Evolutionary conservation across 53 echinoderm and acorn worm species (phyloP).

Genomic region (Crossaster papposus): DNA sequence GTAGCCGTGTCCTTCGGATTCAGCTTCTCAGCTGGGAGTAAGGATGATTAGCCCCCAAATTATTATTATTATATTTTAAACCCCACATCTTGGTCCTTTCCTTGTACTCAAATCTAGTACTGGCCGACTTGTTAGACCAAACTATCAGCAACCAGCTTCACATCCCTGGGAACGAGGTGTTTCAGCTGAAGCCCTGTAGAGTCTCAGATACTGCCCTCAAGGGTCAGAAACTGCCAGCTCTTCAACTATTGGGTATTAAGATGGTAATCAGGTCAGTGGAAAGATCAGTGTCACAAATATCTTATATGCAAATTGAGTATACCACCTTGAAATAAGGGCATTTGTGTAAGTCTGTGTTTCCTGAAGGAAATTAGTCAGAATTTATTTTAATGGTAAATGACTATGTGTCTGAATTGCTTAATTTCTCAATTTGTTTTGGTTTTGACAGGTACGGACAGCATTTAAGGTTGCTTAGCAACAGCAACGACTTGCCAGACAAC

Average conservation of each 20-base stretch:
- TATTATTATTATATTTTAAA: too few relatives aligned
- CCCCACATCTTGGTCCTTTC: background rate
- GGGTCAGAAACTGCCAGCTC: slow-evolving; percentile 72
- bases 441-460: slow-evolving; percentile 86
- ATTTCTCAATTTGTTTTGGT: background rate
- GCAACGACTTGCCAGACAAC: slow-evolving; percentile 74
- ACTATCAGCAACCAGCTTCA: slow-evolving; percentile 69
- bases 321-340: too few relatives aligned
- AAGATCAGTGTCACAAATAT: background rate
- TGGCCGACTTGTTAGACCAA: slow-evolving; percentile 78
- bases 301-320: too few relatives aligned
- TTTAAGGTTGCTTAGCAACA: slow-evolving; percentile 75
- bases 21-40: too few relatives aligned
- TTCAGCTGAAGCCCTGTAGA: slow-evolving; percentile 73
- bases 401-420: background rate
- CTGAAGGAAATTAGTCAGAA: too few relatives aligned
- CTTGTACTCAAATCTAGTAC: slow-evolving; percentile 52
- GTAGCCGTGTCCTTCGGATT: too few relatives aligned
- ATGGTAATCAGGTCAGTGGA: slow-evolving; percentile 79
- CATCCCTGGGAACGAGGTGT: slow-evolving; percentile 73
- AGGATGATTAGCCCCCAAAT: too few relatives aligned
- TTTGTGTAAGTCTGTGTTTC: too few relatives aligned
- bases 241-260: slow-evolving; percentile 79
- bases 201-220: slow-evolving; percentile 83
- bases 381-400: too few relatives aligned